A percentile compares a stretch with the other conserved stretches of the same genome.
These are phyloP conservation scores for Petroica traversi DNA, from an alignment of 2,113 vertebrate species.

Conservation along the genomic window DNA sequence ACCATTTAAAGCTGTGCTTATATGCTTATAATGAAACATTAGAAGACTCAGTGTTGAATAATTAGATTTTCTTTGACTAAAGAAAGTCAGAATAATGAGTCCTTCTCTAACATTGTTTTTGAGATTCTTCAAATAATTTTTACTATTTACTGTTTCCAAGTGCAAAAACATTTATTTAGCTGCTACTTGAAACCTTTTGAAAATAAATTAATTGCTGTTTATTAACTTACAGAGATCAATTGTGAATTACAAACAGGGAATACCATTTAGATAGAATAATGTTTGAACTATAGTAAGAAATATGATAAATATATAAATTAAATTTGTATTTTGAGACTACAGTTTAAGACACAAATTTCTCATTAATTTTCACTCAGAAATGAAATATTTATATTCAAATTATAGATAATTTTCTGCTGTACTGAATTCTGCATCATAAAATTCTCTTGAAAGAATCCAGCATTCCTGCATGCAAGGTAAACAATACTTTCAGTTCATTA, in stretches of 20 bases:
- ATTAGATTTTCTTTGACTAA: not conserved
- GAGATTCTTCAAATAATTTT: not conserved
- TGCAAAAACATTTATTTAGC: not conserved
- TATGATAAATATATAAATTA: not conserved
- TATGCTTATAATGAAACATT: not conserved
- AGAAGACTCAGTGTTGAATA: not conserved
- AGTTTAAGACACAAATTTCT: not conserved
- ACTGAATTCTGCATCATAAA: not conserved
- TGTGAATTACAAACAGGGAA: not conserved
- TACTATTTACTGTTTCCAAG: constrained; percentile 19
- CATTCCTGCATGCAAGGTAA: not conserved
- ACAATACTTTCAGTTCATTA: not conserved
- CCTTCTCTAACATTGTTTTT: not conserved
- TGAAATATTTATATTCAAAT: not conserved
- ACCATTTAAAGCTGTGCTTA: not conserved
- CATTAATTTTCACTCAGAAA: not conserved
- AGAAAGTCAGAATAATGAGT: not conserved
- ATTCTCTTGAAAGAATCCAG: not conserved
- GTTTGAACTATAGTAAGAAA: not conserved
- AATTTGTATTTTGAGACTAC: not conserved
- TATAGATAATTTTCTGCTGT: not conserved
- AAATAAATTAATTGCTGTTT: not conserved
- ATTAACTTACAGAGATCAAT: not conserved
- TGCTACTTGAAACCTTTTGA: not conserved
- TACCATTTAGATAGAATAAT: not conserved